Percentiles rank a stretch among this genome's conserved stretches.
Evolutionary conservation across 37 sponge, comb jelly and placozoan species (phyloP).

Genomic region (Dysidea cf. avara): DNA sequence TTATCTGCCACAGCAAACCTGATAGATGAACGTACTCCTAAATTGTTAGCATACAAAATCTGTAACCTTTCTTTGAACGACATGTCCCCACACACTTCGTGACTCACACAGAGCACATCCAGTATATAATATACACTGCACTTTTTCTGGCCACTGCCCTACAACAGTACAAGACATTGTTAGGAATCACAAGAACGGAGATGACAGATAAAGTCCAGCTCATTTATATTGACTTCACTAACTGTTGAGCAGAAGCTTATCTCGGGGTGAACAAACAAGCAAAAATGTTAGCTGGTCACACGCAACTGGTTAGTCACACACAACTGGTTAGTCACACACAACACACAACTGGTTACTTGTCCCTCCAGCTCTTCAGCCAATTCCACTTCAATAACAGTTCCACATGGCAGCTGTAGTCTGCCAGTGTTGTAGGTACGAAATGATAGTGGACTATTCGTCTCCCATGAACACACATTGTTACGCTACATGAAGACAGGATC

Average conservation of each 20-base stretch:
- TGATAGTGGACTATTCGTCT: not conserved
- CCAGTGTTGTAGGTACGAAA: not conserved
- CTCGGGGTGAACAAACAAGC: too few relatives aligned
- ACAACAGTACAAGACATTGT: not conserved
- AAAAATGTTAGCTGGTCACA: too few relatives aligned
- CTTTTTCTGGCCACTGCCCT: constrained; percentile 52
- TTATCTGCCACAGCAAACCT: constrained; percentile 19
- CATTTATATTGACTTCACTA: too few relatives aligned
- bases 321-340: too few relatives aligned
- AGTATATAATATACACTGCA: constrained; percentile 36
- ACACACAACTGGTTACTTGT: too few relatives aligned
- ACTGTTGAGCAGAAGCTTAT: too few relatives aligned
- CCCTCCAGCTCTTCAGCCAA: constrained; percentile 31
- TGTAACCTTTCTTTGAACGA: constrained; percentile 73
- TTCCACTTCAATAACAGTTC: constrained; percentile 68
- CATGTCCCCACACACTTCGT: constrained; percentile 19
- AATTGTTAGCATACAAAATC: not conserved
- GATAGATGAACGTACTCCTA: not conserved
- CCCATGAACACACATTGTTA: constrained; percentile 42
- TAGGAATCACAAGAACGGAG: too few relatives aligned
- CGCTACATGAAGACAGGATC: constrained; percentile 15
- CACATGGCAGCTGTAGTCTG: constrained; percentile 52
- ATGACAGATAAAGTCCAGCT: too few relatives aligned
- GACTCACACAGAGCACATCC: constrained; percentile 55
- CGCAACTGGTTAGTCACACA: too few relatives aligned